These are phyloP conservation scores for Lepas anatifera DNA, from an alignment of 2,888 invertebrate genomes.

Conservation along the genomic window DNA sequence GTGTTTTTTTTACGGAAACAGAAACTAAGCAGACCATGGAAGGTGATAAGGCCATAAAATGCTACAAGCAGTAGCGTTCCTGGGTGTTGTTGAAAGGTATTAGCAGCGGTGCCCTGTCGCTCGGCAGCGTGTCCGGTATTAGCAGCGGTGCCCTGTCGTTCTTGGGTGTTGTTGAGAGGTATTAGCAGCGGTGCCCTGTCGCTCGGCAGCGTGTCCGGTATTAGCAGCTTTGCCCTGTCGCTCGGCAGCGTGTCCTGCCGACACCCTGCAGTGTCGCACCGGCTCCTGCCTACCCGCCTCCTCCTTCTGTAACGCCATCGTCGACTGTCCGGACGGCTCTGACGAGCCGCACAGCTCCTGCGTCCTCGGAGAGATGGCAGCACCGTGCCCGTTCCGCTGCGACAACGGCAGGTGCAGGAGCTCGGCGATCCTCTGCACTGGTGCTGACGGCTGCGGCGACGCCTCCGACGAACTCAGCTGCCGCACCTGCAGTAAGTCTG, in stretches of 20 bases:
- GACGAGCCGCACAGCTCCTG: constrained; percentile 75
- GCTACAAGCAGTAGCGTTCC: no score
- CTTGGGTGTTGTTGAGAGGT: no score
- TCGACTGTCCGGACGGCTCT: constrained; percentile 74
- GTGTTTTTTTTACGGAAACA: no score
- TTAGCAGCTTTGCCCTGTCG: not conserved
- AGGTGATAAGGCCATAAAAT: no score
- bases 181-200: no score
- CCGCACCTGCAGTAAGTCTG: constrained; percentile 68
- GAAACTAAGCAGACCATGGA: no score
- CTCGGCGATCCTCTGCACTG: constrained; percentile 78
- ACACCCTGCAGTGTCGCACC: constrained; percentile 71
- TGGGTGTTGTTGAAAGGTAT: no score
- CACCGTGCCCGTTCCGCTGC: constrained; percentile 42
- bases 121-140: no score
- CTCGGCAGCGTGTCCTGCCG: constrained; percentile 50
- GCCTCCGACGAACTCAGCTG: constrained; percentile 76
- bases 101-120: no score
- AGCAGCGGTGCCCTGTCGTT: no score
- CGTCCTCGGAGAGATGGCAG: constrained; percentile 40
- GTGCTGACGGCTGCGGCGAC: constrained; percentile 82
- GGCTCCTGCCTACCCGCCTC: constrained; percentile 80
- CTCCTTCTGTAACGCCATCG: constrained; percentile 81
- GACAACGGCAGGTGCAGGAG: constrained; percentile 77
- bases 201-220: no score